Conservation (phyloP, 2,888 invertebrate genomes). For the Microplitis manilae region DNA sequence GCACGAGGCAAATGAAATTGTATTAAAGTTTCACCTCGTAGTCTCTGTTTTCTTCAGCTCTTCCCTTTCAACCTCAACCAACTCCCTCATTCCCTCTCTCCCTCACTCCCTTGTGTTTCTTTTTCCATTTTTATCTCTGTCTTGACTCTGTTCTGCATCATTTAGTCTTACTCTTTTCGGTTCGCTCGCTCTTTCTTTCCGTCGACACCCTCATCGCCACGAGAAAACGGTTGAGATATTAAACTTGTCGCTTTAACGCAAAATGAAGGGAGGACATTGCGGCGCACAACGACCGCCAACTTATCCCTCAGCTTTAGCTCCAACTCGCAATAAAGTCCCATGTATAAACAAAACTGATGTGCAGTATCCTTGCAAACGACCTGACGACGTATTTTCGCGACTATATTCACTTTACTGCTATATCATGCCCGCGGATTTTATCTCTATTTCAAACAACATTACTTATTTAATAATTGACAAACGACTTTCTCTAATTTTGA, state of each 20-base stretch:
- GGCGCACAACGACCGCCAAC: not conserved
- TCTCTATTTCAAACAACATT: slow-evolving; percentile 12
- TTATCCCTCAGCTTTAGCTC: slow-evolving; percentile 22
- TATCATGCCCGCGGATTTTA: slow-evolving; percentile 15
- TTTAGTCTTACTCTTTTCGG: slow-evolving; percentile 11
- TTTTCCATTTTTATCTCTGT: slow-evolving; percentile 18
- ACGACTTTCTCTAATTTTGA: not conserved
- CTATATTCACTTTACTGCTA: slow-evolving; percentile 24
- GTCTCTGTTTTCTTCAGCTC: slow-evolving; percentile 33
- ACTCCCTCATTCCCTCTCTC: not conserved
- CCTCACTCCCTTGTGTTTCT: not conserved
- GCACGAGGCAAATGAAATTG: slow-evolving; percentile 70
- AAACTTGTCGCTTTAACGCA: slow-evolving; percentile 71
- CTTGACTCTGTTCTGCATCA: slow-evolving; percentile 1
- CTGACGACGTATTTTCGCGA: slow-evolving; percentile 28
- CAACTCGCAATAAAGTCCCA: slow-evolving; percentile 39
- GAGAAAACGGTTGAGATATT: slow-evolving; percentile 60
- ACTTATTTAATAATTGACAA: slow-evolving; percentile 26
- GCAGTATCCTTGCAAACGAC: slow-evolving; percentile 22
- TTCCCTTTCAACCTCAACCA: slow-evolving; percentile 7
- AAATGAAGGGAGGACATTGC: slow-evolving; percentile 64
- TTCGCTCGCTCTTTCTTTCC: slow-evolving; percentile 34
- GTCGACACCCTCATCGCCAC: slow-evolving; percentile 47
- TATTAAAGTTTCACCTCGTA: slow-evolving; percentile 70
- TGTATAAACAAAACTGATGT: slow-evolving; percentile 22